These are phyloP conservation scores for Oxystoma pomonae DNA, from an alignment of 2,888 invertebrate genomes.

Conservation along the genomic window DNA sequence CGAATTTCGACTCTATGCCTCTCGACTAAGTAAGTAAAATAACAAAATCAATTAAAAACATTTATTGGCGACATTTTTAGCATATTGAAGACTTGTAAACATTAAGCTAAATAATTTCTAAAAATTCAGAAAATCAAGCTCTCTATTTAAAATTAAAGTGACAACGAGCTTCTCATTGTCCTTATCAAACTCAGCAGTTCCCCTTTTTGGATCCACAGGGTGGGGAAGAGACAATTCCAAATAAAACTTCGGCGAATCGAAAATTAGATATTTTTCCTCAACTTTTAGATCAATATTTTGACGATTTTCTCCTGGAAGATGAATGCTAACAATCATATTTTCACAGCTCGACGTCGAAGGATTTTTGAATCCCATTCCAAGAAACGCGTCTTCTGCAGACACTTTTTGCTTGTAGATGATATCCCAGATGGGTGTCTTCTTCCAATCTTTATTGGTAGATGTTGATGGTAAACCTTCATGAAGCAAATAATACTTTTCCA, in stretches of 20 bases:
- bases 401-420: slow-evolving; percentile 84
- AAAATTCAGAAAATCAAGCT: slow-evolving; percentile 85
- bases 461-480: slow-evolving; percentile 52
- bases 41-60: too few relatives aligned
- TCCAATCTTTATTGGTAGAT: slow-evolving; percentile 43
- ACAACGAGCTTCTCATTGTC: slow-evolving; percentile 63
- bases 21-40: too few relatives aligned
- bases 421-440: slow-evolving; percentile 68
- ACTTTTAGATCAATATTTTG: slow-evolving; percentile 73
- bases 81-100: too few relatives aligned
- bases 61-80: too few relatives aligned
- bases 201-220: slow-evolving; percentile 73
- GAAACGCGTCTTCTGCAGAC: slow-evolving; percentile 78
- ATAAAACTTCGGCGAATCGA: slow-evolving; percentile 61
- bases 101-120: too few relatives aligned
- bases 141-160: slow-evolving; percentile 70
- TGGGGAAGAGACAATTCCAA: slow-evolving; percentile 77
- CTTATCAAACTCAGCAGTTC: slow-evolving; percentile 75
- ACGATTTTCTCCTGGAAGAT: slow-evolving; percentile 70
- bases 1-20: too few relatives aligned
- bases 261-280: slow-evolving; percentile 56
- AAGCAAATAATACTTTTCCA: slow-evolving; percentile 40
- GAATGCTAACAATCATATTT: slow-evolving; percentile 74
- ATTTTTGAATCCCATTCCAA: slow-evolving; percentile 58
- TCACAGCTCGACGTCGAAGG: slow-evolving; percentile 51